Evolutionary conservation across 2,888 invertebrate genomes (phyloP).

Genomic region (Harmothoe impar): DNA sequence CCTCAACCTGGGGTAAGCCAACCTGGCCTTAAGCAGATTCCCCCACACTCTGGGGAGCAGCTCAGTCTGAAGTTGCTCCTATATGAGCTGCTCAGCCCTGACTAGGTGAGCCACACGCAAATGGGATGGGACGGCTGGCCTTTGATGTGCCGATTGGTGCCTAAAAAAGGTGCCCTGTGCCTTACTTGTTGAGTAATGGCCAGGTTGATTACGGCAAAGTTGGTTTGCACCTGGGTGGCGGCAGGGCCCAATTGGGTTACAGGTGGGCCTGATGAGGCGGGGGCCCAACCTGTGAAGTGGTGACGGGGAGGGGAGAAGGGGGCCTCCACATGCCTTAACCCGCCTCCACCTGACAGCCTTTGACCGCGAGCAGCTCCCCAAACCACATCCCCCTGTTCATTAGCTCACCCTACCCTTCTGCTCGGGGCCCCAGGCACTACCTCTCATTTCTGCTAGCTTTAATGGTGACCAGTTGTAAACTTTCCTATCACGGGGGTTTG

Average conservation of each 20-base stretch:
- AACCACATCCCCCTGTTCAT: background rate
- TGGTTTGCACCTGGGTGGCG: constrained; percentile 42
- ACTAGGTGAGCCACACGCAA: background rate
- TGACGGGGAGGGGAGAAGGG: background rate
- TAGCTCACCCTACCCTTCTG: background rate
- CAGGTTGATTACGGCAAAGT: constrained; percentile 51
- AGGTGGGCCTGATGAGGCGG: constrained; percentile 32
- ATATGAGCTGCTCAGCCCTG: no score
- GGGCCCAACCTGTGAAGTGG: background rate
- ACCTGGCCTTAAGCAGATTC: no score
- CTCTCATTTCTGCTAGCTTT: background rate
- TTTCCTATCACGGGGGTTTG: background rate
- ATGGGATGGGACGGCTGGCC: constrained; percentile 37
- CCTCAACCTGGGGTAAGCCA: no score
- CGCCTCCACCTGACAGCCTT: background rate
- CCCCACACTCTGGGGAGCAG: no score
- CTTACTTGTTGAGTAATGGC: constrained; percentile 5
- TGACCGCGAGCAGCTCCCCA: background rate
- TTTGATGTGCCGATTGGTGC: constrained; percentile 52
- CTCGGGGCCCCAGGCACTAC: background rate
- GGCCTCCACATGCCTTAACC: background rate
- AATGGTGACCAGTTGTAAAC: background rate
- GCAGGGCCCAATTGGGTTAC: background rate
- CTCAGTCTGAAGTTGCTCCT: no score
- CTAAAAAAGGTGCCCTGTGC: background rate